These are phyloP conservation scores for Mionectes macconnelli DNA, from an alignment of 2,113 vertebrate genomes.

Conservation along the genomic window DNA sequence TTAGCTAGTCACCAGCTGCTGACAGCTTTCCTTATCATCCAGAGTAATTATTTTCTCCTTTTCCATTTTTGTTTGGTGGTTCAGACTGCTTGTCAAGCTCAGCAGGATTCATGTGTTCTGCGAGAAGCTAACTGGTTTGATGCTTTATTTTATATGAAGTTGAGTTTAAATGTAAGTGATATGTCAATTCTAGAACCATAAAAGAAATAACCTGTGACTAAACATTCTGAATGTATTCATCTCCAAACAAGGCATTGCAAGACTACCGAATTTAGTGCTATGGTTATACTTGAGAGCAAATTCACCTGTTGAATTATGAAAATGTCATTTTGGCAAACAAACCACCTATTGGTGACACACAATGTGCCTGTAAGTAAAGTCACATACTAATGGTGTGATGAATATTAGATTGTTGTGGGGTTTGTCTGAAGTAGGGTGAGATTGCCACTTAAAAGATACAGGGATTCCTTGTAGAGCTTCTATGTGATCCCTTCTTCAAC, in stretches of 20 bases:
- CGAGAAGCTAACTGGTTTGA: neutral
- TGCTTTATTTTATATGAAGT: neutral
- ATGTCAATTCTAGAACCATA: neutral
- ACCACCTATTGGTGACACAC: neutral
- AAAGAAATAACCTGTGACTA: neutral
- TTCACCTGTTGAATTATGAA: neutral
- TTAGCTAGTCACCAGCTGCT: neutral
- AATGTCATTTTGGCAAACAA: neutral
- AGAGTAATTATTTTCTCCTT: neutral
- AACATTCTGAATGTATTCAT: neutral
- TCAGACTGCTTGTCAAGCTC: neutral
- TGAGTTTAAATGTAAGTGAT: neutral
- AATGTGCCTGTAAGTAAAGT: neutral
- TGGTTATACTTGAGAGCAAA: neutral
- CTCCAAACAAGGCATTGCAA: neutral
- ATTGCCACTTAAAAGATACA: neutral
- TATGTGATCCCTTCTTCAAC: neutral
- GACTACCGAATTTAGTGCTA: neutral
- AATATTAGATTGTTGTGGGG: neutral
- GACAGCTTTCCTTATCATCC: neutral
- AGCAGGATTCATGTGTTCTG: neutral
- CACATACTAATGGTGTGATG: neutral
- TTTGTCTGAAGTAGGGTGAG: neutral
- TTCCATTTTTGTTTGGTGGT: neutral
- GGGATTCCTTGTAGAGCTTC: neutral